Evolutionary conservation across 2,113 vertebrate genomes (phyloP).

Genomic region (Oriolus oriolus): DNA sequence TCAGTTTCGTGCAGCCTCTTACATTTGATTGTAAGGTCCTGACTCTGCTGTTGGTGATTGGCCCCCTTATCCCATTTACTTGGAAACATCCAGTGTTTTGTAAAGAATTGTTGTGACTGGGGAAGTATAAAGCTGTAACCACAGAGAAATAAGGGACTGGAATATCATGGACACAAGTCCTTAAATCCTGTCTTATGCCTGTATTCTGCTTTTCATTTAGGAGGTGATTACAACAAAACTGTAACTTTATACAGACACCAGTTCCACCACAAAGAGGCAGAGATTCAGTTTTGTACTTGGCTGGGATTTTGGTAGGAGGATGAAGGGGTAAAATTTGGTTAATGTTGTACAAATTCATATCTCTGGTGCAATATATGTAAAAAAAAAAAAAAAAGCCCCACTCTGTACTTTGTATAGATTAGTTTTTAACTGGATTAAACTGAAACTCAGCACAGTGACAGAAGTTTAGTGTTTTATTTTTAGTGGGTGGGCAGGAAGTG

Average conservation of each 20-base stretch:
- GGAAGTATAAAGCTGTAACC: neutral
- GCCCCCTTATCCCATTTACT: neutral
- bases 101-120: neutral
- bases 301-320: constrained; percentile 5
- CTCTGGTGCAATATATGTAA: constrained; percentile 54
- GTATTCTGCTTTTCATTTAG: neutral
- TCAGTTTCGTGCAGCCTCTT: neutral
- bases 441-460: constrained; percentile 28
- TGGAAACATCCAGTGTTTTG: neutral
- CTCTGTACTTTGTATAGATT: constrained; percentile 53
- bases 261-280: constrained; percentile 17
- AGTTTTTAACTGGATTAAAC: constrained; percentile 69
- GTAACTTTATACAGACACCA: neutral
- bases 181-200: too few species aligned
- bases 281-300: neutral
- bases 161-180: neutral
- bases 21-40: neutral
- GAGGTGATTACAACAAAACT: neutral
- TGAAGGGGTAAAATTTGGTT: neutral
- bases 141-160: neutral
- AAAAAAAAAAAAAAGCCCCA: neutral
- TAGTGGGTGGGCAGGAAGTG: neutral
- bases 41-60: neutral
- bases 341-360: constrained; percentile 39
- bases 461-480: neutral